Percentiles rank a stretch among this genome's conserved stretches.
These are phyloP conservation scores for Podarcis siculus DNA, from an alignment of 2,797 vertebrate species.

Conservation along the genomic window DNA sequence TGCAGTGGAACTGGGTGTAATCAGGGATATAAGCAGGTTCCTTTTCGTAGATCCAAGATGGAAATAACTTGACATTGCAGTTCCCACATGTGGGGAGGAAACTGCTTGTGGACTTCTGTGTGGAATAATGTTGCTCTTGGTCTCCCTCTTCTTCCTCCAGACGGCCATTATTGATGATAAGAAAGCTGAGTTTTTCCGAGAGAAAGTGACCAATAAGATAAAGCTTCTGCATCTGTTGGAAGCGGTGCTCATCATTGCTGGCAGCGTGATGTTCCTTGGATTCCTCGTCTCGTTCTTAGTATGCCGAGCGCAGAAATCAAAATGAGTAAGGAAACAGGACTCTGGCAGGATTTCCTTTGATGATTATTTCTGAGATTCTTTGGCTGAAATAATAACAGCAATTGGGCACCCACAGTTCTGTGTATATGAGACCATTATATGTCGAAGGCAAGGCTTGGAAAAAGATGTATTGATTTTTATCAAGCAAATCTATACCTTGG, in stretches of 20 bases:
- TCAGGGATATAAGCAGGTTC: no score
- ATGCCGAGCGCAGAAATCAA: slow-evolving; percentile 60
- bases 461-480: background rate
- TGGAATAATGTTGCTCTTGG: slow-evolving; percentile 4
- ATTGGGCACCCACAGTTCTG: background rate
- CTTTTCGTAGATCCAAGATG: background rate
- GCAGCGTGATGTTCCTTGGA: slow-evolving; percentile 74
- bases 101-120: background rate
- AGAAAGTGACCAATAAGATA: slow-evolving; percentile 77
- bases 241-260: slow-evolving; percentile 76
- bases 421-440: background rate
- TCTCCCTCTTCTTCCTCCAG: slow-evolving; percentile 71
- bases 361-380: background rate
- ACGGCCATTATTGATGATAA: slow-evolving; percentile 85
- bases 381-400: background rate
- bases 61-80: background rate
- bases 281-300: slow-evolving; percentile 78
- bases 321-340: slow-evolving; percentile 75
- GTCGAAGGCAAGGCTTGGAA: background rate
- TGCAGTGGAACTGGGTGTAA: background rate
- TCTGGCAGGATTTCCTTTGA: background rate
- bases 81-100: background rate
- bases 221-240: slow-evolving; percentile 77
- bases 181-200: slow-evolving; percentile 87
- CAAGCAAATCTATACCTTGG: background rate